phyloP scores from a whole-genome alignment of 1,140 invertebrate species.

The Drosophila asahinai region DNA sequence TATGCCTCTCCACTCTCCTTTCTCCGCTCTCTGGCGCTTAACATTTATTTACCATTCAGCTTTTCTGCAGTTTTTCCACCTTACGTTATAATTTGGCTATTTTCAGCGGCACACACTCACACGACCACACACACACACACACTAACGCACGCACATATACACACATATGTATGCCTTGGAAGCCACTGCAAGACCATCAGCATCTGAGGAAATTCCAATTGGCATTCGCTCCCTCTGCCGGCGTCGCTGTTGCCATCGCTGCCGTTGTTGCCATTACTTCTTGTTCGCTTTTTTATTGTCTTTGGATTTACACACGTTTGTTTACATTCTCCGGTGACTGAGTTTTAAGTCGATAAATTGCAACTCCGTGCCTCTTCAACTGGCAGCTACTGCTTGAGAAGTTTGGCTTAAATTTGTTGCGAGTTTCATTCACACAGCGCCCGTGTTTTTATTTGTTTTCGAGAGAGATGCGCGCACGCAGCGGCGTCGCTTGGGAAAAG shows the following conservation, averaged over 20 bases:
- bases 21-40: conserved; percentile 15
- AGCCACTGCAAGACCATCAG: conserved; percentile 42
- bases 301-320: conserved; percentile 31
- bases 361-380: not conserved
- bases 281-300: conserved; percentile 6
- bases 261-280: conserved; percentile 24
- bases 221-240: conserved; percentile 18
- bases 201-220: conserved; percentile 48
- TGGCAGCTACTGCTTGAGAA: not conserved
- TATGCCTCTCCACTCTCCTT: not conserved
- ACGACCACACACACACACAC: not conserved
- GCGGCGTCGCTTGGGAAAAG: conserved; percentile 8
- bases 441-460: conserved; percentile 12
- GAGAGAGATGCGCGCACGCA: conserved; percentile 9
- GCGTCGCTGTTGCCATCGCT: not conserved
- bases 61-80: conserved; percentile 28
- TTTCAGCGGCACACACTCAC: conserved; percentile 11
- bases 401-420: not conserved
- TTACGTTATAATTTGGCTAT: conserved; percentile 9
- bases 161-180: conserved; percentile 6
- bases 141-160: conserved; percentile 4
- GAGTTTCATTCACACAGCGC: conserved; percentile 9
- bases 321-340: conserved; percentile 36
- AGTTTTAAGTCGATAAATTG: conserved; percentile 21
- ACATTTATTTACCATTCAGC: conserved; percentile 36